These are phyloP conservation scores for Euphonia xanthogaster DNA, from an alignment of 2,797 vertebrate species.

Conservation along the genomic window DNA sequence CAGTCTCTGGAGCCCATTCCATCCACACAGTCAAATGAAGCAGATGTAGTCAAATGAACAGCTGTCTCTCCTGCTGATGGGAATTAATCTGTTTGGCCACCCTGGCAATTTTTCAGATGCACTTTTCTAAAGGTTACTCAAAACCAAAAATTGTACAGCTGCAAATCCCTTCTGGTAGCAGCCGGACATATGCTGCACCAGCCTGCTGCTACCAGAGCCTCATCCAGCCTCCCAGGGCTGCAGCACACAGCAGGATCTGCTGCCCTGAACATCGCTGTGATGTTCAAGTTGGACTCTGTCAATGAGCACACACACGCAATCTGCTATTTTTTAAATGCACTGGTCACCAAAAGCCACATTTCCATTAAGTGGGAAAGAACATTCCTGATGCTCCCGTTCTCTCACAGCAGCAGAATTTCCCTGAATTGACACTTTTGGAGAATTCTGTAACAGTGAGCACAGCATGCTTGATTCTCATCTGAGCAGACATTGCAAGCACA, in stretches of 20 bases:
- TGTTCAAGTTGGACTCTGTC: not conserved
- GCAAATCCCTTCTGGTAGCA: not conserved
- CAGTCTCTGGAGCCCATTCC: not conserved
- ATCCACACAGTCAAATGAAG: not conserved
- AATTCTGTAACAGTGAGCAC: conserved; percentile 6
- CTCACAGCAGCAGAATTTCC: not conserved
- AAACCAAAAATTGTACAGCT: not conserved
- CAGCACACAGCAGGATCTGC: not conserved
- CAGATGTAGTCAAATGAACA: not conserved
- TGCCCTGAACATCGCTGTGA: not conserved
- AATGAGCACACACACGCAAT: not conserved
- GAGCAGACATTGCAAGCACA: not conserved
- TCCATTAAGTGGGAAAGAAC: not conserved
- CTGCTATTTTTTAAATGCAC: not conserved
- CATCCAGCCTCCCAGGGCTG: not conserved
- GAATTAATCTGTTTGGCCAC: not conserved
- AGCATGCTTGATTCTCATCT: not conserved
- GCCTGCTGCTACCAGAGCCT: not conserved
- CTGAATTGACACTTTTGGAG: not conserved
- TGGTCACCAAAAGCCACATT: conserved; percentile 9
- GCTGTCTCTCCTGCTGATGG: not conserved
- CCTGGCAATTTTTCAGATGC: not conserved
- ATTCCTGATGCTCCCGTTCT: not conserved
- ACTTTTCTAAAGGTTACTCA: not conserved
- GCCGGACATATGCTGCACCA: not conserved